Percentiles rank a stretch among this genome's conserved stretches.
Conservation (phyloP, 1,140 invertebrate genomes). For the Archivesica marissinica region DNA sequence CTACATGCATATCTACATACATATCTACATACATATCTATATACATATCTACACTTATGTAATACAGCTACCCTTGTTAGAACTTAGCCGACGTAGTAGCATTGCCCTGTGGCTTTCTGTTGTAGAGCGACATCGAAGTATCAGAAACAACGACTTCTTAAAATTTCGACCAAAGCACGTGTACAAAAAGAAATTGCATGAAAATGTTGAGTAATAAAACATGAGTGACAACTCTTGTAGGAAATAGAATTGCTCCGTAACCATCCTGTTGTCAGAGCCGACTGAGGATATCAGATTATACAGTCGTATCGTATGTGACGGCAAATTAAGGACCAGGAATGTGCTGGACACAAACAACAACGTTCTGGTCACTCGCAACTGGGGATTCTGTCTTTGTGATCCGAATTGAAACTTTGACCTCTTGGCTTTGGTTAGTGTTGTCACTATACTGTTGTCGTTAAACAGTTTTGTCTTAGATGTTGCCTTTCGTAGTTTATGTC, state of each 20-base stretch:
- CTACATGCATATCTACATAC: too few species aligned
- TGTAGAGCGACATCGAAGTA: constrained; percentile 3
- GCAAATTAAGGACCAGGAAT: constrained; percentile 91
- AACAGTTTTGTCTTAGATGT: too few species aligned
- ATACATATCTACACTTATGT: too few species aligned
- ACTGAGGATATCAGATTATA: constrained; percentile 68
- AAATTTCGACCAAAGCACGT: constrained; percentile 48
- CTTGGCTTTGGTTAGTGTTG: not conserved
- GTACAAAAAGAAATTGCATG: constrained; percentile 52
- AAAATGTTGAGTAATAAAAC: constrained; percentile 32
- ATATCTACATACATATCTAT: too few species aligned
- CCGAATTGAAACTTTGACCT: not conserved
- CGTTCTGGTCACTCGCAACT: constrained; percentile 91
- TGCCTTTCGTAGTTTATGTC: too few species aligned
- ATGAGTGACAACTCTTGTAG: constrained; percentile 41
- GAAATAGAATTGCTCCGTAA: constrained; percentile 1
- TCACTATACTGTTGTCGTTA: not conserved
- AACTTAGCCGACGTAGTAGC: too few species aligned
- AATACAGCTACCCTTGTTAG: too few species aligned
- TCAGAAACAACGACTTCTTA: constrained; percentile 4
- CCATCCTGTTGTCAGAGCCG: not conserved
- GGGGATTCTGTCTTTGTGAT: constrained; percentile 82
- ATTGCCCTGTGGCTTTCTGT: too few species aligned
- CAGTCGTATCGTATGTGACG: constrained; percentile 82
- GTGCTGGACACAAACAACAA: constrained; percentile 91